Percentiles rank a stretch among this genome's conserved stretches.
phyloP scores from a whole-genome alignment of 2,113 vertebrate species.

The Gallinago undulata region DNA sequence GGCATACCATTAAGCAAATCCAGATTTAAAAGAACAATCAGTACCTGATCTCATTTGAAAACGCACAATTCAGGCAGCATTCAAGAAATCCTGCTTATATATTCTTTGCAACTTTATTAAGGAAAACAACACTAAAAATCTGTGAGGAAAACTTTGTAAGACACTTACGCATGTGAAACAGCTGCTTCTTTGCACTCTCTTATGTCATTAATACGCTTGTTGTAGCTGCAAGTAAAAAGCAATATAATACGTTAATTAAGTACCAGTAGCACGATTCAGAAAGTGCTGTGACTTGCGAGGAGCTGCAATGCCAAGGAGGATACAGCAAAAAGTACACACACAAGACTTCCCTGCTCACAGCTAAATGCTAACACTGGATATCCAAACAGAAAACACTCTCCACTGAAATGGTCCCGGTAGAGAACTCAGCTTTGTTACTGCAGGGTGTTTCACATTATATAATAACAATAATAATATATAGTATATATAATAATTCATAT shows the following conservation, averaged over 20 bases:
- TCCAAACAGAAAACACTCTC: not conserved
- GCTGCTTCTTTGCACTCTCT: slow-evolving; percentile 97
- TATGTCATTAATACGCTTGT: slow-evolving; percentile 98
- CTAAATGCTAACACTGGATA: not conserved
- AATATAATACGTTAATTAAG: not conserved
- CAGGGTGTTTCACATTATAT: not conserved
- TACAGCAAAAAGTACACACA: not conserved
- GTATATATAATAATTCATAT: not conserved
- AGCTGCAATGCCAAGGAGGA: not conserved
- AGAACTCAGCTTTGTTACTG: not conserved
- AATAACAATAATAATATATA: too few species aligned
- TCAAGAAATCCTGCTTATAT: not conserved
- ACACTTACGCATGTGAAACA: slow-evolving; percentile 93
- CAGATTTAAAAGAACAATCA: not conserved
- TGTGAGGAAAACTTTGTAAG: not conserved
- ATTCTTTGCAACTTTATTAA: not conserved
- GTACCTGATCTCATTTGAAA: not conserved
- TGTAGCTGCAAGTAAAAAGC: slow-evolving; percentile 83
- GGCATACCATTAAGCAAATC: not conserved
- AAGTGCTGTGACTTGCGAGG: not conserved
- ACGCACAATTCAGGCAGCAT: not conserved
- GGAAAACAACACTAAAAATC: not conserved
- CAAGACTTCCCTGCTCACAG: not conserved
- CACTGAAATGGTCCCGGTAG: not conserved
- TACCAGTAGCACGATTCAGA: not conserved